These are phyloP conservation scores for Maniola jurtina DNA, from an alignment of 1,140 invertebrate species.

Conservation along the genomic window DNA sequence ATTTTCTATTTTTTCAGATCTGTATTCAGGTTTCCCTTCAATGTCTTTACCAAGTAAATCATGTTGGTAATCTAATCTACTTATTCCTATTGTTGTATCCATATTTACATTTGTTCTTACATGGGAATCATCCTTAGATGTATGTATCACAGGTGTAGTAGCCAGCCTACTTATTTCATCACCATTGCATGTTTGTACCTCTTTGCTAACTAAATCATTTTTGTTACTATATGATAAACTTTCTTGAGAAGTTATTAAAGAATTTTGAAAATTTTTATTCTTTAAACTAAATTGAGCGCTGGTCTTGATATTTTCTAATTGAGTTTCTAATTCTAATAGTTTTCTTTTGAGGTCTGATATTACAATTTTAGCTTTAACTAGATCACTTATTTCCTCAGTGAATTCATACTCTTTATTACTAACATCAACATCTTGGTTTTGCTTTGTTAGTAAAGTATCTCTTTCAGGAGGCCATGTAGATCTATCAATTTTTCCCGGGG, in stretches of 20 bases:
- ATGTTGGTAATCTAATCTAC: constrained; percentile 60
- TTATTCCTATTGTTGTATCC: constrained; percentile 67
- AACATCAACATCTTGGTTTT: constrained; percentile 19
- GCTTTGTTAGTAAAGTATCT: constrained; percentile 19
- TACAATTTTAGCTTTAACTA: constrained; percentile 63
- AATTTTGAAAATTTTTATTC: constrained; percentile 75
- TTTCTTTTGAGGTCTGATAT: constrained; percentile 68
- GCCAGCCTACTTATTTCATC: constrained; percentile 49
- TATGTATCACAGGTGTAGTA: constrained; percentile 67
- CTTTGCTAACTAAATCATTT: constrained; percentile 48
- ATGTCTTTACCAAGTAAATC: constrained; percentile 44
- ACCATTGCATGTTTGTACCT: constrained; percentile 51
- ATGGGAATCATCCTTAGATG: constrained; percentile 53
- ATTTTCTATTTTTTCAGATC: constrained; percentile 75
- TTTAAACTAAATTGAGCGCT: constrained; percentile 76
- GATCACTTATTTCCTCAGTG: constrained; percentile 61
- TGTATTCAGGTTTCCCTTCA: constrained; percentile 51
- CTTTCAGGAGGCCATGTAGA: constrained; percentile 69
- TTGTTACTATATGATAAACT: constrained; percentile 43
- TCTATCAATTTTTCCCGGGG: constrained; percentile 81
- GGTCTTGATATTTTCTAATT: constrained; percentile 79
- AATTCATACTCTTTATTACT: constrained; percentile 39
- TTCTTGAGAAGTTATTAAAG: constrained; percentile 68
- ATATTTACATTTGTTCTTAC: constrained; percentile 71
- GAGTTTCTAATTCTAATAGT: constrained; percentile 74